Base-by-base conservation (phyloP, 23 tunicate species). In the Ascidia mentula region DNA sequence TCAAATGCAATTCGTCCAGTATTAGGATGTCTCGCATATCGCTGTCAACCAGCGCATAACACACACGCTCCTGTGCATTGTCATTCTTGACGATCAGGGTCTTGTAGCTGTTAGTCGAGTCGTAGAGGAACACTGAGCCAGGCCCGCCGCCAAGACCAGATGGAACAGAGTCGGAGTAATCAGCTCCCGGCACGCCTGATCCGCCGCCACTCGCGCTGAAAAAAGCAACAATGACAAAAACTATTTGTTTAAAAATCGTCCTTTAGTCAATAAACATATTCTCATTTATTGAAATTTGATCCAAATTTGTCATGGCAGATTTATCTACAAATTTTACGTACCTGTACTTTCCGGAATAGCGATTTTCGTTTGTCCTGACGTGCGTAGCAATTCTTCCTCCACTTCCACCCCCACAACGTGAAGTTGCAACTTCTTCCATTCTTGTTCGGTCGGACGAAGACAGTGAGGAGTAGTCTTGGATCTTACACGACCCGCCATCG, bases 371-470 rank as follows among this genome's bases (percentile, higher is more conserved):
- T 6, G 30, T 46, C 33, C 30, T 40, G 0, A 33, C 53, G 31
- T 77, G 81, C 18, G 45, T 77, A 18, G 81, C 81, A 12, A 77
- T 77, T 42, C 81, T 77, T 40, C 81, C 81, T 37, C 81, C 81
- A 0, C 81, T 77, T 5, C 81, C 81, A 45, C 70, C 18, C 13
- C 81, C 81, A 6, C 81, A 77, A 24, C 81, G 40, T 45, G 81
- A 37, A 6, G 37, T 59, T 8, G 81, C 81, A 18, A 77, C 81
- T 38, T 40, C n/a, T 24, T 31, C 71, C 81, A 77, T 40, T 26
- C 70, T 45, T 18, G 70, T 18, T 36, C 78, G 20, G 22, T 74
- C 78, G 17, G 6, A 3, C 31, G 4, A 3, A 38, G 45, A 36
- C 12, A 74, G 78, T 26, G 20, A 1, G 17, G 45, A 28, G 40